phyloP scores from a whole-genome alignment of 1,140 invertebrate species.

The Berghia stephanieae region DNA sequence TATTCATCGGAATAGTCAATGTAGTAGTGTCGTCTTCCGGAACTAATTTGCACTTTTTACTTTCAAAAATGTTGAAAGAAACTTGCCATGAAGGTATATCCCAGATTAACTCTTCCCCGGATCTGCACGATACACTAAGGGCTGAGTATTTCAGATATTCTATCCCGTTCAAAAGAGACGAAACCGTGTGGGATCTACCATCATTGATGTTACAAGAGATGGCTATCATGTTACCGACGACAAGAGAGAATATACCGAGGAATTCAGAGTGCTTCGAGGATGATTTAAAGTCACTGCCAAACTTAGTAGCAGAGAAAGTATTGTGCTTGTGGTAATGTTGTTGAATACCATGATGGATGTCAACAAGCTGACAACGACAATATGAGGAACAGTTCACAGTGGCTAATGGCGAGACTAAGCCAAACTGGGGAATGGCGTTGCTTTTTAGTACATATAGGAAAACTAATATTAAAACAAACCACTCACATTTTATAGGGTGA shows the following conservation, averaged over 20 bases:
- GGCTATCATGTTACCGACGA: neutral
- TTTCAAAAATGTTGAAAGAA: slow-evolving; percentile 24
- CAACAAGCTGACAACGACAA: no score
- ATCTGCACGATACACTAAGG: neutral
- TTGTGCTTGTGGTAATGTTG: no score
- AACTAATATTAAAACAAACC: no score
- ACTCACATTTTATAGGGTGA: no score
- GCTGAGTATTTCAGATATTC: slow-evolving; percentile 3
- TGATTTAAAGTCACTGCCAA: no score
- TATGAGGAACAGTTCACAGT: no score
- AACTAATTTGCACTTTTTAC: slow-evolving; percentile 11
- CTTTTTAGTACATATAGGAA: no score
- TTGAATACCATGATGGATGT: no score
- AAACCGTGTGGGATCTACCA: neutral
- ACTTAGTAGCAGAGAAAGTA: no score
- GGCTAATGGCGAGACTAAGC: no score
- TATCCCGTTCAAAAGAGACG: slow-evolving; percentile 19
- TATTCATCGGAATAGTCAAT: slow-evolving; percentile 26
- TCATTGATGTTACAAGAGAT: slow-evolving; percentile 15
- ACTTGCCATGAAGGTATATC: slow-evolving; percentile 17
- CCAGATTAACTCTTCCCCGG: slow-evolving; percentile 17
- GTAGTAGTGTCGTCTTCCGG: neutral
- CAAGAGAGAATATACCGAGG: neutral
- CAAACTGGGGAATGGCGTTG: no score
- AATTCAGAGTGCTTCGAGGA: no score